Evolutionary conservation across 2,888 invertebrate species (phyloP).

Genomic region (Cremastobaeus sp.): DNA sequence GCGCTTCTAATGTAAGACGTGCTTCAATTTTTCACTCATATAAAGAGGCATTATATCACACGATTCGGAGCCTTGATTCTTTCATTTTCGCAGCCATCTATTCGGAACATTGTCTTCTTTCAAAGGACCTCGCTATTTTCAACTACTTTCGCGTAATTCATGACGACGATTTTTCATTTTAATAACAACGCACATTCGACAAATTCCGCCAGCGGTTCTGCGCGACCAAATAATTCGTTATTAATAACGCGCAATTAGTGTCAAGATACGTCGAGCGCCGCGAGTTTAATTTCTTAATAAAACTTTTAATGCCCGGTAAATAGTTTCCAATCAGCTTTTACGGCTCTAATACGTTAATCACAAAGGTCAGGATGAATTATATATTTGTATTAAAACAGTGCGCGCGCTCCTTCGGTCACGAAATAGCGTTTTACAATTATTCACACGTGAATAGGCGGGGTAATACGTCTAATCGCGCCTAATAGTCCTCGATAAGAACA

Average conservation of each 20-base stretch:
- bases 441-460: slow-evolving; percentile 68
- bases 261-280: too few species aligned
- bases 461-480: slow-evolving; percentile 71
- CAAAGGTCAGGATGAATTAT: slow-evolving; percentile 72
- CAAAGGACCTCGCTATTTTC: background rate
- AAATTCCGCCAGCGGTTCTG: too few species aligned
- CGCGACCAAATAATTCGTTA: slow-evolving; percentile 1
- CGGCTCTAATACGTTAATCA: slow-evolving; percentile 62
- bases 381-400: slow-evolving; percentile 68
- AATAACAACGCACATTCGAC: too few species aligned
- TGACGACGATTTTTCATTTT: too few species aligned
- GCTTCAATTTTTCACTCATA: slow-evolving; percentile 28
- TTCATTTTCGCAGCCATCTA: background rate
- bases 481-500: slow-evolving; percentile 73
- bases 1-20: slow-evolving; percentile 24
- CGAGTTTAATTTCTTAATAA: slow-evolving; percentile 21
- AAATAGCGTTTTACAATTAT: slow-evolving; percentile 58
- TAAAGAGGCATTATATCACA: background rate
- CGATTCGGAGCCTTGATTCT: slow-evolving; percentile 5
- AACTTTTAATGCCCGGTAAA: slow-evolving; percentile 29
- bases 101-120: background rate
- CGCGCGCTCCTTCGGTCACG: slow-evolving; percentile 61
- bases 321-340: slow-evolving; percentile 39
- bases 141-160: too few species aligned
- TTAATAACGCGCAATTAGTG: too few species aligned